These are phyloP conservation scores for Polydesmus complanatus DNA, from an alignment of 2,888 invertebrate species.

Conservation along the genomic window DNA sequence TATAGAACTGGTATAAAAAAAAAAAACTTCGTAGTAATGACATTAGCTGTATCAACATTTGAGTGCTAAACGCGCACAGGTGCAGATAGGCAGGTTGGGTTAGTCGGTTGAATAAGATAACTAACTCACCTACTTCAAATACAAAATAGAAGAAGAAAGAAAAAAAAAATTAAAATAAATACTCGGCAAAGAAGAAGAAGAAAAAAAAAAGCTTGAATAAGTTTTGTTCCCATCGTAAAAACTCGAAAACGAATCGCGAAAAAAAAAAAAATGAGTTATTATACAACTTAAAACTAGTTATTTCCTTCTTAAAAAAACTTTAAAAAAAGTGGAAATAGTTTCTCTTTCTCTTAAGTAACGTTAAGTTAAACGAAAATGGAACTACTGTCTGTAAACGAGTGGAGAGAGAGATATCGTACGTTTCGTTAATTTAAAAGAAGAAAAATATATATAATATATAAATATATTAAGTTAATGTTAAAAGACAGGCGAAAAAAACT, in stretches of 20 bases:
- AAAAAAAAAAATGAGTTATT: not conserved
- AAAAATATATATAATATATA: too few species aligned
- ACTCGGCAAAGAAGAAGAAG: not conserved
- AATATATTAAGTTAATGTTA: too few species aligned
- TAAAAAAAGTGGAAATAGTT: not conserved
- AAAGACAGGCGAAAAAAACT: too few species aligned
- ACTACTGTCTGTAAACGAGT: not conserved
- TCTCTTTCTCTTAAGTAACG: not conserved
- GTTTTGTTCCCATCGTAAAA: not conserved
- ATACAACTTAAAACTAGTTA: not conserved
- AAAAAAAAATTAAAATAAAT: not conserved
- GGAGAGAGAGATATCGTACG: not conserved
- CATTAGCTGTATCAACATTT: too few species aligned
- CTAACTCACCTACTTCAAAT: not conserved
- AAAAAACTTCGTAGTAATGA: too few species aligned
- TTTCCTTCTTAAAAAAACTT: not conserved
- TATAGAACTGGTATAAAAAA: too few species aligned
- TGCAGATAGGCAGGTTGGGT: too few species aligned
- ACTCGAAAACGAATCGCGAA: too few species aligned
- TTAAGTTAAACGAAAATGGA: not conserved
- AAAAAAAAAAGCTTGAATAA: too few species aligned
- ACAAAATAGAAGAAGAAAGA: not conserved
- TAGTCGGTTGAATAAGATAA: too few species aligned
- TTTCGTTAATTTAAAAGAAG: not conserved
- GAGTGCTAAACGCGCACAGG: too few species aligned